phyloP scores from a whole-genome alignment of 2,113 vertebrate genomes.

The Fulica atra region DNA sequence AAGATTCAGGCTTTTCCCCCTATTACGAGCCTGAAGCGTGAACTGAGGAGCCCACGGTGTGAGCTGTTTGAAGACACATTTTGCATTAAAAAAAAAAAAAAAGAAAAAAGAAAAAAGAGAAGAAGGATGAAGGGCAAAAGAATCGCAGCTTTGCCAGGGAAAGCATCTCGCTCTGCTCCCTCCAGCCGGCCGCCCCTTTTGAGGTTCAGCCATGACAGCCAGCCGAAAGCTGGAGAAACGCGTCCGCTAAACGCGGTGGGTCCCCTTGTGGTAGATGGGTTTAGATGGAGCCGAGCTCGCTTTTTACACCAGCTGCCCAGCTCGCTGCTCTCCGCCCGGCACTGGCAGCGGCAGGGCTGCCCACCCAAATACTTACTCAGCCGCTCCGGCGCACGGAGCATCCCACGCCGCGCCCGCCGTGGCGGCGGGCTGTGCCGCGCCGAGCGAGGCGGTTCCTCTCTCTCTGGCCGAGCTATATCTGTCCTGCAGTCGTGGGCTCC shows the following conservation, averaged over 20 bases:
- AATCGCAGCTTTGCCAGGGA: neutral
- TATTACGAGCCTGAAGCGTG: neutral
- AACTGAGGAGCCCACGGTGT: neutral
- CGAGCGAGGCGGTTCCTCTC: neutral
- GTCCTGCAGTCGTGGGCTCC: neutral
- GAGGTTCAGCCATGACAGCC: slow-evolving; percentile 22
- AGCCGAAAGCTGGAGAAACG: neutral
- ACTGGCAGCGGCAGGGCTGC: neutral
- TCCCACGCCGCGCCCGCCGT: neutral
- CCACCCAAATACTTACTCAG: neutral
- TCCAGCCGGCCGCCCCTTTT: neutral
- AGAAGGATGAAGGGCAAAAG: neutral
- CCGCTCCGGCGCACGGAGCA: neutral
- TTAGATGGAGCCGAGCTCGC: neutral
- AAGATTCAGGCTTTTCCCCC: slow-evolving; percentile 4
- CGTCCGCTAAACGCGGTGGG: neutral
- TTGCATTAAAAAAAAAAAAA: neutral
- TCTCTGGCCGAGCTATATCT: neutral
- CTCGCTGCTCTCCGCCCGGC: neutral
- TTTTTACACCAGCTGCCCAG: neutral
- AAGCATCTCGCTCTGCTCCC: neutral
- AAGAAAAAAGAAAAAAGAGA: neutral
- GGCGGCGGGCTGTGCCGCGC: neutral
- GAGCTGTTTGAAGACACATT: neutral
- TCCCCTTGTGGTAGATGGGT: slow-evolving; percentile 22